phyloP scores from a whole-genome alignment of 1,140 invertebrate species.

The Dinoponera quadriceps region DNA sequence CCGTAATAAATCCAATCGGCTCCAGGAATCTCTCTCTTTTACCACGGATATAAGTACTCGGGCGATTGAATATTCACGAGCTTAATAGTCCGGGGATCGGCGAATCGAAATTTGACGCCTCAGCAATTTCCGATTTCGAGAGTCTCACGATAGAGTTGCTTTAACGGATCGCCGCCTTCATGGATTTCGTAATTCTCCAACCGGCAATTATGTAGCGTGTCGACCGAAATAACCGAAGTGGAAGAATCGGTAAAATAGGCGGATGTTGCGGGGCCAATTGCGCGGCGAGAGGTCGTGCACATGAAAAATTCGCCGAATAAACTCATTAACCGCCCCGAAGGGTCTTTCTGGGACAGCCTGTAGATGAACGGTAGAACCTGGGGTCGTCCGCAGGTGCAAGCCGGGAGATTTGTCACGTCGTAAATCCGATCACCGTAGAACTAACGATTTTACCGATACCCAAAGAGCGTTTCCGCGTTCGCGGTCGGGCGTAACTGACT shows the following conservation, averaged over 20 bases:
- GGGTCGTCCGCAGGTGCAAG: slow-evolving; percentile 54
- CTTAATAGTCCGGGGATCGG: slow-evolving; percentile 27
- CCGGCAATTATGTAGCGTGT: not conserved
- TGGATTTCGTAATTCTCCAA: not conserved
- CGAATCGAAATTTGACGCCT: slow-evolving; percentile 23
- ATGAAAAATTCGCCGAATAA: slow-evolving; percentile 36
- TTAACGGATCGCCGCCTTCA: not conserved
- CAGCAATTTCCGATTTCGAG: slow-evolving; percentile 6
- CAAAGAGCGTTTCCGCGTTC: slow-evolving; percentile 72
- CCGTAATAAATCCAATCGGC: slow-evolving; percentile 43
- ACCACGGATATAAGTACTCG: slow-evolving; percentile 40
- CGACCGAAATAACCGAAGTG: not conserved
- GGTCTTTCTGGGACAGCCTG: slow-evolving; percentile 27
- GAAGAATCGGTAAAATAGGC: not conserved
- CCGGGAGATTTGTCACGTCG: slow-evolving; percentile 71
- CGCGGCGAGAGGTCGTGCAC: not conserved
- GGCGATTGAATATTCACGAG: slow-evolving; percentile 39
- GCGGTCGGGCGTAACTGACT: slow-evolving; percentile 68
- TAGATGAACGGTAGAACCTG: slow-evolving; percentile 54
- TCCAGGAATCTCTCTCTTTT: slow-evolving; percentile 26
- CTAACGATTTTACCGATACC: slow-evolving; percentile 74
- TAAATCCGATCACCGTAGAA: slow-evolving; percentile 72
- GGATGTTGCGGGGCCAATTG: not conserved
- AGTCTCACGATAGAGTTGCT: not conserved
- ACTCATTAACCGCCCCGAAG: not conserved